Conservation (phyloP, 1,140 invertebrate genomes). For the Drosophila aff. region DNA sequence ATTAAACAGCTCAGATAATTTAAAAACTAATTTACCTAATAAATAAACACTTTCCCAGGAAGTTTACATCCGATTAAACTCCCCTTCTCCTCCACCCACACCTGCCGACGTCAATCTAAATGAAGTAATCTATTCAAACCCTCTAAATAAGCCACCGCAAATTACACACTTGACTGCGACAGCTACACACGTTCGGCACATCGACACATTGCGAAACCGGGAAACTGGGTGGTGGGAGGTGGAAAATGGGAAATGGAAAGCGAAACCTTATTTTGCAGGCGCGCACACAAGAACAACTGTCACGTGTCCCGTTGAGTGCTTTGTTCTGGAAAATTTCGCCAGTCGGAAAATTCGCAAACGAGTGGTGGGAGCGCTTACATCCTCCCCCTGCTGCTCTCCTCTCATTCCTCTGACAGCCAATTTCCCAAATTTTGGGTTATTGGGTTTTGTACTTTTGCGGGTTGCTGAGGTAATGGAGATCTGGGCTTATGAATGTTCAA, state of each 20-base stretch:
- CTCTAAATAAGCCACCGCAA: slow-evolving; percentile 51
- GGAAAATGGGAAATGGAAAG: slow-evolving; percentile 63
- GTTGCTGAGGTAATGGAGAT: slow-evolving; percentile 50
- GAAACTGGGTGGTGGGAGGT: slow-evolving; percentile 53
- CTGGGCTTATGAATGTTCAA: slow-evolving; percentile 71
- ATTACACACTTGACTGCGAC: slow-evolving; percentile 78
- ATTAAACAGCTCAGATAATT: not conserved
- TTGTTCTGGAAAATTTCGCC: slow-evolving; percentile 65
- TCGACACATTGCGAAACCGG: slow-evolving; percentile 20
- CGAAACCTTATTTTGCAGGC: slow-evolving; percentile 46
- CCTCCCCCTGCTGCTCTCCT: not conserved
- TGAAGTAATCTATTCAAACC: slow-evolving; percentile 56
- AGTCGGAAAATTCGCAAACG: slow-evolving; percentile 57
- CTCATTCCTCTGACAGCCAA: slow-evolving; percentile 33
- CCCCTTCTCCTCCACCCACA: not conserved
- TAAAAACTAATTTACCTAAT: slow-evolving; percentile 25
- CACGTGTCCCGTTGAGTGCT: slow-evolving; percentile 67
- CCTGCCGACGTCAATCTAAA: slow-evolving; percentile 20
- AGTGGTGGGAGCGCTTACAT: slow-evolving; percentile 19
- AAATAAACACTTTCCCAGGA: slow-evolving; percentile 6
- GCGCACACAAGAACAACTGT: slow-evolving; percentile 64
- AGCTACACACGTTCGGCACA: slow-evolving; percentile 41
- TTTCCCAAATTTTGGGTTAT: slow-evolving; percentile 74
- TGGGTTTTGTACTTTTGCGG: slow-evolving; percentile 64
- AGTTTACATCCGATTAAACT: slow-evolving; percentile 17